These are phyloP conservation scores for Paramuricea clavata DNA, from an alignment of 92 coral and sea anemone genomes.

Conservation along the genomic window DNA sequence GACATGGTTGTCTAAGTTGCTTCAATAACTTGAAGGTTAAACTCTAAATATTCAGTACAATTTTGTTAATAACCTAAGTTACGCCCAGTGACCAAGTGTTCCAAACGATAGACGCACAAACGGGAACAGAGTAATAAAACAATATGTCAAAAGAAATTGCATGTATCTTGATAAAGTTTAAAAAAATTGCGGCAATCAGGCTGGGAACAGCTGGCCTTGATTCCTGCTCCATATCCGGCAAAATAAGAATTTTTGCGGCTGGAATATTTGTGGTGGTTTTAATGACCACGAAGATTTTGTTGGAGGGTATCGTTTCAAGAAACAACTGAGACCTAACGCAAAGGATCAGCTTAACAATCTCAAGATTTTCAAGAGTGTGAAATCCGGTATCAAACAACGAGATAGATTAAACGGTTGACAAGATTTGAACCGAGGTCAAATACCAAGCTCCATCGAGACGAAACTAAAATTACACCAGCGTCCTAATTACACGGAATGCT, in stretches of 20 bases:
- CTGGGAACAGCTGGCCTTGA: not conserved
- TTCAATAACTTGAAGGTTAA: no score
- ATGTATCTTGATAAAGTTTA: constrained; percentile 5
- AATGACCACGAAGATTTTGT: not conserved
- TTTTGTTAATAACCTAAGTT: not conserved
- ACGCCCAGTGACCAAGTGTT: constrained; percentile 1
- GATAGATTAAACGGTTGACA: constrained; percentile 40
- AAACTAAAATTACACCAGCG: not conserved
- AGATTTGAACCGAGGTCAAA: constrained; percentile 36
- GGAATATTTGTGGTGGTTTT: no score
- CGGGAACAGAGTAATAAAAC: not conserved
- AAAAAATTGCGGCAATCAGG: not conserved
- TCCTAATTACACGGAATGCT: constrained; percentile 4
- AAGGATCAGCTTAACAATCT: constrained; percentile 31
- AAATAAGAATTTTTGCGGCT: not conserved
- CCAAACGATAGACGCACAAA: constrained; percentile 1
- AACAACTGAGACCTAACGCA: constrained; percentile 26
- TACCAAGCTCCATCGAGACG: constrained; percentile 6
- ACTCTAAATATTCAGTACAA: no score
- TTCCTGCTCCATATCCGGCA: constrained; percentile 10
- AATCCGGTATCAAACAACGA: constrained; percentile 35
- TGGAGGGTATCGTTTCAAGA: not conserved
- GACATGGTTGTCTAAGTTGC: no score
- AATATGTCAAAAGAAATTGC: constrained; percentile 16
- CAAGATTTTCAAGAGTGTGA: constrained; percentile 48